These are phyloP conservation scores for Ornithoptera priamus DNA, from an alignment of 2,888 invertebrate species.

Conservation along the genomic window DNA sequence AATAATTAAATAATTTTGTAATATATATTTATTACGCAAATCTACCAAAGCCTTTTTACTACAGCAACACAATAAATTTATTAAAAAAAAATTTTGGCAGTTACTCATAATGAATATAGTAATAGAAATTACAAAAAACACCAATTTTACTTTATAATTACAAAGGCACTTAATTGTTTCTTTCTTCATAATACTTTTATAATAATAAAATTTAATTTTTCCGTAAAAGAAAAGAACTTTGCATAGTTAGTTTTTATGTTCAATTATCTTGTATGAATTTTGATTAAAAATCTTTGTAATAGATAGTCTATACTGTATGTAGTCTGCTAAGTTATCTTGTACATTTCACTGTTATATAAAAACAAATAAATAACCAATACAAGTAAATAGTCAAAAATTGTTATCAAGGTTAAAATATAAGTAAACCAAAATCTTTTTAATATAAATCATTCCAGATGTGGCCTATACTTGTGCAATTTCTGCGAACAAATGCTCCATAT, in stretches of 20 bases:
- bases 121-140: not conserved
- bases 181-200: not conserved
- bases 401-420: not conserved
- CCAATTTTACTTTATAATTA: not conserved
- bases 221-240: not conserved
- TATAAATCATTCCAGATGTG: slow-evolving; percentile 81
- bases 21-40: too few relatives aligned
- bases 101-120: not conserved
- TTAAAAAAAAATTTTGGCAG: not conserved
- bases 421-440: not conserved
- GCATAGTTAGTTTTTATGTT: not conserved
- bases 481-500: slow-evolving; percentile 87
- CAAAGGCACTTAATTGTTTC: too few relatives aligned
- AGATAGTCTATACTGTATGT: not conserved
- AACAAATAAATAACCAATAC: not conserved
- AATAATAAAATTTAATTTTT: not conserved
- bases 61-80: not conserved
- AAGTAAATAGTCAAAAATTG: not conserved
- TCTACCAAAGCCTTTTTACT: too few relatives aligned
- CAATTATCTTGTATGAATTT: not conserved
- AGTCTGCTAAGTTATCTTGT: not conserved
- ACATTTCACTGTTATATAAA: not conserved
- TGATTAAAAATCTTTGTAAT: not conserved
- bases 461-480: slow-evolving; percentile 83
- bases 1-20: too few relatives aligned